Conservation (phyloP, 2,888 invertebrate species). For the Synanthedon vespiformis region DNA sequence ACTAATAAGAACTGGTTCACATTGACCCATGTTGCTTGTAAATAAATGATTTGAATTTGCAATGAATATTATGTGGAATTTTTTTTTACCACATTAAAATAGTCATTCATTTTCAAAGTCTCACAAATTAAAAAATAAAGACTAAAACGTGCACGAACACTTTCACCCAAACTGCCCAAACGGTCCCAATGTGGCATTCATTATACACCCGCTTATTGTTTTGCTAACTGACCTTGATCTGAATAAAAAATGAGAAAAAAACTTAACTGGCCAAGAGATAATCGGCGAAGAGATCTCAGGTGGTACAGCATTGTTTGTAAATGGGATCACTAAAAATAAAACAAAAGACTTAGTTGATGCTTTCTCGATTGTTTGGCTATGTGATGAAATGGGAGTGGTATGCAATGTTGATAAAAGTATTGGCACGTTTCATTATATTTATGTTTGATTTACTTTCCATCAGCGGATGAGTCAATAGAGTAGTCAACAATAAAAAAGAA, state of each 20-base stretch:
- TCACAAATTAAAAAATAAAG: no score
- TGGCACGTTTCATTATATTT: background rate
- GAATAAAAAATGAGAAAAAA: constrained; percentile 15
- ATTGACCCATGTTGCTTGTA: no score
- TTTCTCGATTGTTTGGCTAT: constrained; percentile 12
- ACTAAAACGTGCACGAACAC: background rate
- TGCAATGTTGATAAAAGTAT: background rate
- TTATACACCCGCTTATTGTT: constrained; percentile 29
- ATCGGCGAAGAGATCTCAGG: constrained; percentile 48
- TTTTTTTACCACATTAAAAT: no score
- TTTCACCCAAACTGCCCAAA: background rate
- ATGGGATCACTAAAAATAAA: constrained; percentile 46
- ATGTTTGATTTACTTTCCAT: background rate
- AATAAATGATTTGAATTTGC: no score
- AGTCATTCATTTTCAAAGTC: no score
- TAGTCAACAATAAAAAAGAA: no score
- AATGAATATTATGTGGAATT: no score
- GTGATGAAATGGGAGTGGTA: background rate
- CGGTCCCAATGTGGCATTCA: background rate
- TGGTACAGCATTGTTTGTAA: constrained; percentile 54
- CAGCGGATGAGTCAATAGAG: background rate
- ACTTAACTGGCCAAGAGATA: constrained; percentile 17
- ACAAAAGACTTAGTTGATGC: constrained; percentile 33
- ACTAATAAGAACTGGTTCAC: no score
- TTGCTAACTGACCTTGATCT: constrained; percentile 23